phyloP scores from a whole-genome alignment of 1,140 invertebrate genomes.

The Macrobrachium nipponense region DNA sequence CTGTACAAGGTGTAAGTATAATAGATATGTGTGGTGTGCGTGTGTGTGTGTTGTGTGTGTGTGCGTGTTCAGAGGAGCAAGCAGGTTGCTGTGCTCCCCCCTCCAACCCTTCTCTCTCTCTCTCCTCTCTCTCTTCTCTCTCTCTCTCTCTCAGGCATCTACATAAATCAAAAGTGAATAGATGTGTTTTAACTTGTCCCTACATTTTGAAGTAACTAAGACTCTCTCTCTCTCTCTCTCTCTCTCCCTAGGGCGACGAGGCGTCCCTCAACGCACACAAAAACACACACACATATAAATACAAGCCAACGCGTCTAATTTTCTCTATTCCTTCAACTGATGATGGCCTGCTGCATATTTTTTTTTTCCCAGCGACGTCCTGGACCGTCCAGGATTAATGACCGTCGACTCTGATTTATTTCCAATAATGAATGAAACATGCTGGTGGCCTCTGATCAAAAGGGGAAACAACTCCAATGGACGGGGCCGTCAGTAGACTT shows the following conservation, averaged over 20 bases:
- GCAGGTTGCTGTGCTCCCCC: no score
- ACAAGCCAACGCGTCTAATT: conserved; percentile 13
- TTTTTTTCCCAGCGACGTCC: not conserved
- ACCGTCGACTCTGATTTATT: not conserved
- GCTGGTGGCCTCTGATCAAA: not conserved
- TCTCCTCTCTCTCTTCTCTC: not conserved
- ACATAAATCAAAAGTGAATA: no score
- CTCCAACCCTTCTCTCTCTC: no score
- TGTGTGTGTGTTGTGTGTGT: no score
- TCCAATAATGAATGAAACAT: conserved; percentile 1
- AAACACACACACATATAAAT: not conserved
- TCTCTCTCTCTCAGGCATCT: not conserved
- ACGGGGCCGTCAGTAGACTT: not conserved
- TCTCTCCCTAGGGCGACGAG: not conserved
- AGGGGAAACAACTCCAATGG: no score
- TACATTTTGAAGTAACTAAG: no score
- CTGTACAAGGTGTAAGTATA: no score
- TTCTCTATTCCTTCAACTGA: conserved; percentile 36
- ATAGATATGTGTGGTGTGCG: no score
- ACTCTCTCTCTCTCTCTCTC: not conserved
- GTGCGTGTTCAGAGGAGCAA: no score
- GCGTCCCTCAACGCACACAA: not conserved
- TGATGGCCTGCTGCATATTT: conserved; percentile 17
- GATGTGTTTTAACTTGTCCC: no score
- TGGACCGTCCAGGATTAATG: not conserved